A percentile compares a stretch with the other conserved stretches of the same genome.
Conservation (phyloP, 2,797 vertebrate species). For the Microtus obscurus region DNA sequence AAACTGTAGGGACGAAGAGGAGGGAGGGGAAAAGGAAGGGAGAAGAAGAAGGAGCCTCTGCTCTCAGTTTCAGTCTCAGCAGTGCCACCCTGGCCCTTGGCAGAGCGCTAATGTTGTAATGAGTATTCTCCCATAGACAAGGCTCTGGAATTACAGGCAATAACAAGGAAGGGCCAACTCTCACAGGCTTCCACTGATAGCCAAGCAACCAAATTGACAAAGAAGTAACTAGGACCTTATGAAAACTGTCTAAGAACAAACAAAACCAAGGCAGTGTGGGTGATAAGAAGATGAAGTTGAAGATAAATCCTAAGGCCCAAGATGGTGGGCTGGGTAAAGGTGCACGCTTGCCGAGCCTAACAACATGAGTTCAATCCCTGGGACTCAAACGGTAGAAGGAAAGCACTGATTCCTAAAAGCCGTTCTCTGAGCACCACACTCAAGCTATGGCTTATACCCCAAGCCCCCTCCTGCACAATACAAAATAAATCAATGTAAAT, state of each 20-base stretch:
- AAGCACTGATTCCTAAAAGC: too few species aligned
- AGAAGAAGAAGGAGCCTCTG: background rate
- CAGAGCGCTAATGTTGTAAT: background rate
- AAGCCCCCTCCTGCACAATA: background rate
- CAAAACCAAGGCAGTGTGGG: background rate
- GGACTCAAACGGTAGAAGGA: background rate
- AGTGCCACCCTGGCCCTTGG: background rate
- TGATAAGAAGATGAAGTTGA: background rate
- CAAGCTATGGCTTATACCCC: too few species aligned
- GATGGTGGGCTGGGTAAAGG: background rate
- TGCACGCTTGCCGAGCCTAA: background rate
- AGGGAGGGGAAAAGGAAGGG: background rate
- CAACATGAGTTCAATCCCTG: background rate
- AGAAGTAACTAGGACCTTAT: background rate
- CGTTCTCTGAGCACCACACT: background rate
- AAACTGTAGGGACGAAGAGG: background rate
- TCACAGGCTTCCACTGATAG: background rate
- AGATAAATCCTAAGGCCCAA: background rate
- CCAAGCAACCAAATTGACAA: background rate
- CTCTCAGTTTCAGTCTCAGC: background rate
- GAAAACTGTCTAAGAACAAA: background rate
- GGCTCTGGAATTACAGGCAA: background rate
- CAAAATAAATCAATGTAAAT: background rate
- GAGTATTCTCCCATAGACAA: background rate
- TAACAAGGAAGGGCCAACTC: background rate